Base-by-base conservation (phyloP, 2,113 vertebrate genomes). In the Asarcornis scutulata region DNA sequence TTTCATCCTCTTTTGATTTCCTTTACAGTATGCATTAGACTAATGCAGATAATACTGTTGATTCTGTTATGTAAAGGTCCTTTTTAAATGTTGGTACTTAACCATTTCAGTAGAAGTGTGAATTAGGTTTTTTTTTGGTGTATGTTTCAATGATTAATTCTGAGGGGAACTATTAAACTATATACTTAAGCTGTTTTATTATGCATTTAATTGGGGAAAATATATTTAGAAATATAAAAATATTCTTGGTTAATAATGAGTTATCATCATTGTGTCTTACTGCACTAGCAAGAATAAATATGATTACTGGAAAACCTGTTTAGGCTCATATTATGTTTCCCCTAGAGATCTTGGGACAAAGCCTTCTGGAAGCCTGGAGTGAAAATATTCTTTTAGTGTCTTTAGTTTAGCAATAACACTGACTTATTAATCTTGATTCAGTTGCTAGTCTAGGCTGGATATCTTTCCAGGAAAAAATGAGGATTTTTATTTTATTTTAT, bases 301-400 rank as follows among this genome's bases (percentile, higher is more conserved):
- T 0, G 7, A 68, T 95, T 94, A 83, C 75, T 96, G 95, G 96
- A 96, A 96, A 96, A 96, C 67, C 25, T 59, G 31, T 95, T 91
- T 87, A 85, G 34, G 91, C 17, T 85, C 44, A n/a, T 88, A 86
- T 66, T 92, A 11, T 84, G 21, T 71, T 91, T 72, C 53, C 93
- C 80, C 63, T 67, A 13, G 69, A 92, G 83, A 26, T 90, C 27
- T 17, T 32, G 60, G 53, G 58, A 86, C 34, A 82, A 90, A 86
- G 38, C 44, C 44, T 72, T 34, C 53, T 64, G 58, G 64, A 78
- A n/a, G 1, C n/a, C 91, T 93, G 91, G 59, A 79, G 76, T 34
- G 63, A 50, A 94, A 95, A 26, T 72, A n/a, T 94, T 97, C 96
- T 89, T 96, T 67, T 71, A 84, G 62, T 69, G 85, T 42, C 80